These are phyloP conservation scores for Drosophila melanica DNA, from an alignment of 1,140 invertebrate genomes.

Conservation along the genomic window DNA sequence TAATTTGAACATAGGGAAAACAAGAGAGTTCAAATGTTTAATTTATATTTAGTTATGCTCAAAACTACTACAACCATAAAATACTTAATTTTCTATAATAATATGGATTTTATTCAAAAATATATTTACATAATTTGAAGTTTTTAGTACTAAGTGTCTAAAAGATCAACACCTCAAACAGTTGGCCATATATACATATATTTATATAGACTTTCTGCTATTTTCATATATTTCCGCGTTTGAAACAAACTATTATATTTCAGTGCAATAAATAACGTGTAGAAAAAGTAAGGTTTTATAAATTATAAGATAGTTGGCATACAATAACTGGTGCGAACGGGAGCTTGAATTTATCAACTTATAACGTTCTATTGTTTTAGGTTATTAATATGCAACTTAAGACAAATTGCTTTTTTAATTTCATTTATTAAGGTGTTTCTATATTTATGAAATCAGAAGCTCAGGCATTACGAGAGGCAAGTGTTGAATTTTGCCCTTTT, in stretches of 20 bases:
- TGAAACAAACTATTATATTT: no score
- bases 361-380: background rate
- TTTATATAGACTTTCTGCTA: no score
- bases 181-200: no score
- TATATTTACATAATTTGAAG: no score
- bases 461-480: background rate
- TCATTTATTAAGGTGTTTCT: background rate
- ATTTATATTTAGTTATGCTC: no score
- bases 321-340: background rate
- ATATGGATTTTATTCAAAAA: no score
- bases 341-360: background rate
- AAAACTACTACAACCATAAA: no score
- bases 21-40: background rate
- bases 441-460: background rate
- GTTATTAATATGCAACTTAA: background rate
- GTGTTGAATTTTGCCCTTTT: background rate
- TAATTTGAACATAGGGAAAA: slow-evolving; percentile 8
- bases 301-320: background rate
- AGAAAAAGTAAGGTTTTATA: background rate
- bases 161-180: no score
- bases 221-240: no score
- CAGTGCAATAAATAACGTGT: background rate
- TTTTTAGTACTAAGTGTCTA: no score
- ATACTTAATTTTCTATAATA: no score
- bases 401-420: background rate